Conservation (phyloP, 1,140 invertebrate species). For the Chlorops oryzae region DNA sequence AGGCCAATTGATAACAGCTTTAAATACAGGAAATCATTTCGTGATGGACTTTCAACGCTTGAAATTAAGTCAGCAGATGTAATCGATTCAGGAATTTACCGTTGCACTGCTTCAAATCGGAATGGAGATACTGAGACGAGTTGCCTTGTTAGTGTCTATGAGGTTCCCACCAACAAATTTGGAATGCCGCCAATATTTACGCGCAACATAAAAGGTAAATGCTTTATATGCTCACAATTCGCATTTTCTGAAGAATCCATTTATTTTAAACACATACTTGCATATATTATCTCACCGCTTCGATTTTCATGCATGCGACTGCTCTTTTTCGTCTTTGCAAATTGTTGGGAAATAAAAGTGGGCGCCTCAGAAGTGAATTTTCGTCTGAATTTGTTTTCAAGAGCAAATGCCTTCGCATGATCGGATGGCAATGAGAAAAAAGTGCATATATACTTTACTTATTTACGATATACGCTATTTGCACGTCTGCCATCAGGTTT, state of each 20-base stretch:
- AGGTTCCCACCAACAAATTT: conserved; percentile 44
- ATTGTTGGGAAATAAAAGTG: no score
- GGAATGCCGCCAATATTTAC: conserved; percentile 46
- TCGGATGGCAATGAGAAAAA: no score
- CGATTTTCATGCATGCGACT: not conserved
- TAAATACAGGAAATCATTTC: conserved; percentile 43
- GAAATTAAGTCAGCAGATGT: conserved; percentile 49
- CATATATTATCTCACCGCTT: not conserved
- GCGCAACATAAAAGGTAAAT: conserved; percentile 47
- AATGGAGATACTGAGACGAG: conserved; percentile 47
- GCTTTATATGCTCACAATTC: no score
- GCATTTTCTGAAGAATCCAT: not conserved
- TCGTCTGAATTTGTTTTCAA: no score
- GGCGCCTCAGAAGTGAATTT: no score
- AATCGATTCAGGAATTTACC: conserved; percentile 42
- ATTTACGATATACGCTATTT: no score
- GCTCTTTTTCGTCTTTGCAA: no score
- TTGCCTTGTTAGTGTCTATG: conserved; percentile 46
- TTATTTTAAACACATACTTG: not conserved
- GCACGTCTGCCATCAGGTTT: no score
- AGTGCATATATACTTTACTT: no score
- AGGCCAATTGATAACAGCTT: conserved; percentile 35
- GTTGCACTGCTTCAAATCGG: conserved; percentile 41
- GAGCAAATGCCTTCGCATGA: no score
- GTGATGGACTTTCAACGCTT: conserved; percentile 60